Evolutionary conservation across 2,888 invertebrate species (phyloP), one percentile per base, ranked within the genome.

Genomic region (Trisateles emortualis): DNA sequence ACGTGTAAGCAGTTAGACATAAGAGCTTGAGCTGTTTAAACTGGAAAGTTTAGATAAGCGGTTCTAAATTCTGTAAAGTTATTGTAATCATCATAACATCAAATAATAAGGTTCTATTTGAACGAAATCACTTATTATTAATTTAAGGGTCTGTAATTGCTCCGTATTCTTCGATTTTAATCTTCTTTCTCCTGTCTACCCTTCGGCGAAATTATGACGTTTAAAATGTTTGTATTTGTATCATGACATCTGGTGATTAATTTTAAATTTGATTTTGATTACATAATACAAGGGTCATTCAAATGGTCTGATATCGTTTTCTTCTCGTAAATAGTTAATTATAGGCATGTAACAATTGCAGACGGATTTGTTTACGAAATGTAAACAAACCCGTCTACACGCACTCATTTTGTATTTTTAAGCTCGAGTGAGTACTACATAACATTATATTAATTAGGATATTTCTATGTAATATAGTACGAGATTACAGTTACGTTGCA

Each of bases 241-340:
- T 74, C 76, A 64, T 81, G 79, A 83, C 74, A 80, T 75, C 74
- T 74, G 70, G 78, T 83, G 81, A 84, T 87, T 85, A 80, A 77
- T 80, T 73, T 76, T 66, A 79, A 84, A 87, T 78, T 83, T 57
- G 74, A 81, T 86, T 87, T 84, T 88, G 87, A 89, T 88, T 87
- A 81, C 79, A 81, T 85, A 84, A 88, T 84, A 72, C 72, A 47
- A 29, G 35, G 44, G n/a, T 26, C 68, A 60, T 64, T 61, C 52
- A 43, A 58, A 57, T 59, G 66, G 69, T 75, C 76, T 67, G 64
- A 72, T 76, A 69, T 58, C 63, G 55, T 76, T 74, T 66, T 72
- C 52, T 68, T 76, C 51, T 56, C 62, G 72, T 74, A 71, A 69
- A 64, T 61, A 54, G 59, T 65, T 66, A 65, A 65, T 59, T 50